phyloP scores from a whole-genome alignment of 2,888 invertebrate species.

The Smittia sp. region DNA sequence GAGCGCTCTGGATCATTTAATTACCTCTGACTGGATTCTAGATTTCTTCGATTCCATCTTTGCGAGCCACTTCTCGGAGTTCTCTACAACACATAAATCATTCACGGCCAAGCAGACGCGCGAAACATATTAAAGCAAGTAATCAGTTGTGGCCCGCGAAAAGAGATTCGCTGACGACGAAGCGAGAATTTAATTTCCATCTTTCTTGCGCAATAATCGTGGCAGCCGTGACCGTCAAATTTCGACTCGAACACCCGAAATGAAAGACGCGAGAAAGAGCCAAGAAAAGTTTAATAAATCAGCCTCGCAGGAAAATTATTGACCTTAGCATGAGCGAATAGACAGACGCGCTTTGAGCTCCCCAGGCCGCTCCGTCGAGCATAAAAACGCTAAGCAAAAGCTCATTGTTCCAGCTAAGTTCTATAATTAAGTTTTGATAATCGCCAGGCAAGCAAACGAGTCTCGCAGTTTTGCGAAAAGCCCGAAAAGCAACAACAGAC shows the following conservation, averaged over 20 bases:
- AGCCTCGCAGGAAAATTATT: slow-evolving; percentile 11
- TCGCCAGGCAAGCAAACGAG: not conserved
- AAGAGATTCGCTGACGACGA: not conserved
- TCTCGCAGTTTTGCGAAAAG: not conserved
- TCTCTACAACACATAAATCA: slow-evolving; percentile 22
- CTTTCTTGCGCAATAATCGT: slow-evolving; percentile 11
- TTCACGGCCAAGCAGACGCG: not conserved
- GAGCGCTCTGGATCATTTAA: slow-evolving; percentile 1
- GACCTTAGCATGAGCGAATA: slow-evolving; percentile 20
- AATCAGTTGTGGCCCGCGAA: too few species aligned
- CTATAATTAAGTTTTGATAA: slow-evolving; percentile 21
- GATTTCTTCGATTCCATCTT: not conserved
- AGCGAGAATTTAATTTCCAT: slow-evolving; percentile 28
- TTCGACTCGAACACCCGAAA: slow-evolving; percentile 6
- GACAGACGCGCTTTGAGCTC: not conserved
- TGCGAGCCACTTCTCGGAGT: slow-evolving; percentile 7
- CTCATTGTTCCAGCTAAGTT: slow-evolving; percentile 5
- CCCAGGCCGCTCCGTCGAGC: not conserved
- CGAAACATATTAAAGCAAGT: not conserved
- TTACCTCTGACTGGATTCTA: slow-evolving; percentile 11
- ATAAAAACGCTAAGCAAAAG: not conserved
- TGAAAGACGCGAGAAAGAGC: not conserved
- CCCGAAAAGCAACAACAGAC: not conserved
- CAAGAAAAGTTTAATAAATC: slow-evolving; percentile 22
- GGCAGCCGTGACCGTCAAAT: slow-evolving; percentile 27